Conservation (phyloP, 2,113 vertebrate genomes). For the Alexandromys fortis region DNA sequence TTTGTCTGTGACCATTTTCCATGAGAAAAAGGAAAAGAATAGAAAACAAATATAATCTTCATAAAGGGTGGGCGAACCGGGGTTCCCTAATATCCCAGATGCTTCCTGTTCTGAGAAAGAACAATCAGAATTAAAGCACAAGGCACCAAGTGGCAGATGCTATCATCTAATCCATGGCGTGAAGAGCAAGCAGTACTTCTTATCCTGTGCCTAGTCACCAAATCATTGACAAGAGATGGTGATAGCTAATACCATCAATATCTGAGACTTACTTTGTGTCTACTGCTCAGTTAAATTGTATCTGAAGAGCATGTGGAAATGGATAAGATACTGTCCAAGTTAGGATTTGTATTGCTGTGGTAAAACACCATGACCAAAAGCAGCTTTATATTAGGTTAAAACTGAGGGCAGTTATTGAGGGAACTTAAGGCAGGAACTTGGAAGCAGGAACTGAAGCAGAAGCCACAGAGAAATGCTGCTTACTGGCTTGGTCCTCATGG, state of each 20-base stretch:
- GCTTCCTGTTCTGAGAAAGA: constrained; percentile 23
- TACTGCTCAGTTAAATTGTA: background rate
- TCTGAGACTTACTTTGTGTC: background rate
- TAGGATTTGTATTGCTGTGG: background rate
- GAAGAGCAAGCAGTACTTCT: background rate
- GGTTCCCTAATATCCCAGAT: background rate
- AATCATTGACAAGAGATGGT: background rate
- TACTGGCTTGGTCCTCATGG: background rate
- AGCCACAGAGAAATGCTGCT: background rate
- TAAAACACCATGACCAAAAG: background rate
- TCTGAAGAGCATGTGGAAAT: background rate
- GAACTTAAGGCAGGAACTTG: background rate
- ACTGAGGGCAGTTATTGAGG: background rate
- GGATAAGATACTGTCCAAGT: background rate
- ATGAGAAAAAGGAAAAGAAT: background rate
- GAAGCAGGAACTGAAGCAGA: background rate
- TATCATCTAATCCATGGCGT: background rate
- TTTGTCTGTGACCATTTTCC: constrained; percentile 8
- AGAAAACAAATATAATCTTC: background rate
- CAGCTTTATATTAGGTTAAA: background rate
- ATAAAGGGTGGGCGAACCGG: background rate
- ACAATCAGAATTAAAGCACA: background rate
- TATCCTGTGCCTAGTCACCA: background rate
- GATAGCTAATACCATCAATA: background rate
- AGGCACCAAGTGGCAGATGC: background rate